A percentile compares a stretch with the other conserved stretches of the same genome.
These are phyloP conservation scores for Portevinia maculata DNA, from an alignment of 2,888 invertebrate genomes.

Conservation along the genomic window DNA sequence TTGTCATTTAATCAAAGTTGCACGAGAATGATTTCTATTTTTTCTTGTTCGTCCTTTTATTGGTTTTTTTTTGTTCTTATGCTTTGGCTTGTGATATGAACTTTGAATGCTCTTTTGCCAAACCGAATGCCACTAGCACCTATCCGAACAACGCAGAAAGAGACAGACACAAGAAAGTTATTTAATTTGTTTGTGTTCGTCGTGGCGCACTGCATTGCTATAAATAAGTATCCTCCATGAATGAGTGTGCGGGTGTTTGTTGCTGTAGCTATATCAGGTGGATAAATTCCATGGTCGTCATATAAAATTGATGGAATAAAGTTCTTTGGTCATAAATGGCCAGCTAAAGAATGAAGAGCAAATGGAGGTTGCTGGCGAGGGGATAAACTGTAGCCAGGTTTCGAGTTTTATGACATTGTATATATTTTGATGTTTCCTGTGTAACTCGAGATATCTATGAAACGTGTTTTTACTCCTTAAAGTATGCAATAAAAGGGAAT, in stretches of 20 bases:
- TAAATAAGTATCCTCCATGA: slow-evolving; percentile 33
- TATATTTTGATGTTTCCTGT: slow-evolving; percentile 28
- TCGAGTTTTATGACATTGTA: slow-evolving; percentile 37
- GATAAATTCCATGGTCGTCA: slow-evolving; percentile 48
- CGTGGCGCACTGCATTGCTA: slow-evolving; percentile 43
- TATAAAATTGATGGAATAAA: slow-evolving; percentile 66
- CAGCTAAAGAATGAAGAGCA: slow-evolving; percentile 9
- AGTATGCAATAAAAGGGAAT: slow-evolving; percentile 51
- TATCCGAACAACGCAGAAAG: neutral
- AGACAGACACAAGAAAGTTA: slow-evolving; percentile 41
- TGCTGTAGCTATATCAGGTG: slow-evolving; percentile 43
- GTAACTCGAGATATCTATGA: slow-evolving; percentile 37
- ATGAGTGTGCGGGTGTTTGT: slow-evolving; percentile 23
- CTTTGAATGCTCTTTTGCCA: slow-evolving; percentile 42
- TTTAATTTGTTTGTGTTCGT: slow-evolving; percentile 56
- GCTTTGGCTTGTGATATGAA: slow-evolving; percentile 10
- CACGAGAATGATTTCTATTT: slow-evolving; percentile 22
- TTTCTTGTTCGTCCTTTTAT: slow-evolving; percentile 29
- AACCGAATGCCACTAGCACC: slow-evolving; percentile 17
- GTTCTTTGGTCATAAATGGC: slow-evolving; percentile 60
- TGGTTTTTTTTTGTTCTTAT: slow-evolving; percentile 32
- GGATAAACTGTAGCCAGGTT: slow-evolving; percentile 39
- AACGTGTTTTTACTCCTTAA: slow-evolving; percentile 32
- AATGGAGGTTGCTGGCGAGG: slow-evolving; percentile 9
- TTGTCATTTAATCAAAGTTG: slow-evolving; percentile 71